Conservation (phyloP, 2,113 vertebrate genomes). For the Silurus glanis region DNA sequence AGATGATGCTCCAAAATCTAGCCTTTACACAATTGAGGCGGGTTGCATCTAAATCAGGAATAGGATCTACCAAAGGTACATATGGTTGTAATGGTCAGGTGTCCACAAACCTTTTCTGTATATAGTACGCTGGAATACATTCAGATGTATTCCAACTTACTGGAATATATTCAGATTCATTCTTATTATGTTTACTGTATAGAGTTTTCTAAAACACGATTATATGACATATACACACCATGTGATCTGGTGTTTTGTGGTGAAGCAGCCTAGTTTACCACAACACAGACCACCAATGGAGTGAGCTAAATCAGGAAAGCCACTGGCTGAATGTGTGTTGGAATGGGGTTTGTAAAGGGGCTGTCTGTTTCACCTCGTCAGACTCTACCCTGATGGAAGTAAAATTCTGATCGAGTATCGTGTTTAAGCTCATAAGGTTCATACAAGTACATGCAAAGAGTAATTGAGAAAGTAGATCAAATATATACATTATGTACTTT, state of each 20-base stretch:
- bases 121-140: not conserved
- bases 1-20: not conserved
- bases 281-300: conserved; percentile 21
- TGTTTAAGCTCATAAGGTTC: not conserved
- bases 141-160: not conserved
- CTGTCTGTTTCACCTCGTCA: conserved; percentile 35
- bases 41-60: not conserved
- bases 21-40: not conserved
- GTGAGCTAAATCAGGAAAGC: conserved; percentile 28
- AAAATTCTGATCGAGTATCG: conserved; percentile 7
- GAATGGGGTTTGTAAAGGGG: conserved; percentile 8
- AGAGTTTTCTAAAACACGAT: conserved; percentile 15
- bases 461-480: not conserved
- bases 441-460: not conserved
- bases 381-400: not conserved
- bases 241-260: conserved; percentile 16
- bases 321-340: conserved; percentile 17
- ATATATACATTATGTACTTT: not conserved
- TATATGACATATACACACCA: not conserved
- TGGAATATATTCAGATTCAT: not conserved
- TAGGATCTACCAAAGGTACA: not conserved
- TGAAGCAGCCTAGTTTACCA: conserved; percentile 13
- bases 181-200: not conserved
- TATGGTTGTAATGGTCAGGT: not conserved
- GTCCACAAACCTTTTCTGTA: not conserved